Percentiles rank a stretch among this genome's conserved stretches.
Conservation (phyloP, 2,797 vertebrate genomes). For the Pagetopsis macropterus region DNA sequence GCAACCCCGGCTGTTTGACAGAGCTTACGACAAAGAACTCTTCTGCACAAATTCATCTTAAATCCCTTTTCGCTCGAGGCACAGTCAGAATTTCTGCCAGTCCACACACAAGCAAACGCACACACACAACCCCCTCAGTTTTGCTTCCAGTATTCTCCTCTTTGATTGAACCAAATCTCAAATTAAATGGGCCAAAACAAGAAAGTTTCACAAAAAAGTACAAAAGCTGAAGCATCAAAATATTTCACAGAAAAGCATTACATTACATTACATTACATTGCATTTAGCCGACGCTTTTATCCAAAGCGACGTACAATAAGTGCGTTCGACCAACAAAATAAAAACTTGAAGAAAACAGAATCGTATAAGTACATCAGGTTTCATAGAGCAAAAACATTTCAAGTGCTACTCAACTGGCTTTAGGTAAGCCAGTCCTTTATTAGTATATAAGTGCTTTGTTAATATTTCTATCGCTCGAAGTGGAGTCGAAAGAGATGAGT, state of each 20-base stretch:
- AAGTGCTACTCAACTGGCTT: too few relatives aligned
- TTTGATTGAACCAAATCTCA: neutral
- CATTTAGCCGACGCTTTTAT: too few relatives aligned
- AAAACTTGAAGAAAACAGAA: too few relatives aligned
- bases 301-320: too few relatives aligned
- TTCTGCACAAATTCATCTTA: constrained; percentile 80
- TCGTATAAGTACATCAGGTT: too few relatives aligned
- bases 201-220: constrained; percentile 12
- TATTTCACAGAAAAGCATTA: constrained; percentile 12
- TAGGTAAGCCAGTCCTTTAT: too few relatives aligned
- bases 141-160: constrained; percentile 8
- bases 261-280: too few relatives aligned
- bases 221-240: constrained; percentile 45
- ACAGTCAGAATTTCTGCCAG: constrained; percentile 10
- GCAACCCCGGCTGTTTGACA: constrained; percentile 86
- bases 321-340: too few relatives aligned
- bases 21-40: constrained; percentile 84
- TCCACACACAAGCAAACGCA: constrained; percentile 1
- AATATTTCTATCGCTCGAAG: too few relatives aligned
- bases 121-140: constrained; percentile 7
- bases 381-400: too few relatives aligned
- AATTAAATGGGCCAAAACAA: neutral
- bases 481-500: too few relatives aligned
- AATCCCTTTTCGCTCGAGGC: constrained; percentile 59
- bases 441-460: too few relatives aligned